Percentiles rank a stretch among this genome's conserved stretches.
Evolutionary conservation across 2,888 invertebrate species (phyloP).

Genomic region (Maniola hyperantus): DNA sequence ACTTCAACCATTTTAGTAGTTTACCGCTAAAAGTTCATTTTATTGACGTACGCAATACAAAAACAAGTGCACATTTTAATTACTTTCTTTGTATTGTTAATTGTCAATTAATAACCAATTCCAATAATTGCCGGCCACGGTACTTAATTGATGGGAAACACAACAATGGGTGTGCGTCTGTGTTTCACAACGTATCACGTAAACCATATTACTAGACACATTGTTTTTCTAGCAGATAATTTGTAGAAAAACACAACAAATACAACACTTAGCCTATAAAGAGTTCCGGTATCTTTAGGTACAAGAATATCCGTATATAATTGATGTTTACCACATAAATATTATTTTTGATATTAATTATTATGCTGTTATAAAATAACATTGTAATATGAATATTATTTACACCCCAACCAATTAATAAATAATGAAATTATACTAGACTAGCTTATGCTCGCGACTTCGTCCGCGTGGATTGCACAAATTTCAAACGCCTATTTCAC

Average conservation of each 20-base stretch:
- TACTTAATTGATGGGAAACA: constrained; percentile 20
- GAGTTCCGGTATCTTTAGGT: constrained; percentile 13
- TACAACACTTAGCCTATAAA: background rate
- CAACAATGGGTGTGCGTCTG: constrained; percentile 21
- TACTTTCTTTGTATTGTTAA: constrained; percentile 32
- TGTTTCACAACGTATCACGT: constrained; percentile 23
- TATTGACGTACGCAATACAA: no score
- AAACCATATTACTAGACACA: constrained; percentile 10
- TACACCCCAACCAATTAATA: no score
- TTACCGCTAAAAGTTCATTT: background rate
- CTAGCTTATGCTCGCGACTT: no score
- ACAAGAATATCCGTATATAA: background rate
- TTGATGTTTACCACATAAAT: background rate
- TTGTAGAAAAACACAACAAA: constrained; percentile 15
- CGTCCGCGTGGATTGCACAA: no score
- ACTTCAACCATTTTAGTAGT: no score
- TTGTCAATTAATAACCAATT: constrained; percentile 27
- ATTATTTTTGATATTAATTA: no score
- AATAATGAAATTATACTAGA: no score
- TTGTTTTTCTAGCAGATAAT: constrained; percentile 7
- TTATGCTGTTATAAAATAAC: background rate
- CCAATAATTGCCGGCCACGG: constrained; percentile 14
- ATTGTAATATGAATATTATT: no score
- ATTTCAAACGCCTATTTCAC: no score
- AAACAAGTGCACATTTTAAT: constrained; percentile 20